These are phyloP conservation scores for Meghimatium bilineatum DNA, from an alignment of 2,888 invertebrate genomes.

Conservation along the genomic window DNA sequence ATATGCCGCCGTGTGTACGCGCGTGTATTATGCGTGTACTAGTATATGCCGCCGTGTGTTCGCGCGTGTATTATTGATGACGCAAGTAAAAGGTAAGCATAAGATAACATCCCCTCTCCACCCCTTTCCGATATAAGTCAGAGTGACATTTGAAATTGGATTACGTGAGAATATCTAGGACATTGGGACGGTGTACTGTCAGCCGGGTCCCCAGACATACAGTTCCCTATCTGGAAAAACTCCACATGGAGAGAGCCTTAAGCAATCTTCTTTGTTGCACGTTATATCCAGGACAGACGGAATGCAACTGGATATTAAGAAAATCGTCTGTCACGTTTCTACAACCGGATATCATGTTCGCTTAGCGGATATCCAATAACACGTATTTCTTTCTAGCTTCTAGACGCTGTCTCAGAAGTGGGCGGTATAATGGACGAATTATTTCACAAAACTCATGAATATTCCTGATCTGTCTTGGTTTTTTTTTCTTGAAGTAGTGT, in stretches of 20 bases:
- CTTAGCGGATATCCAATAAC: not conserved
- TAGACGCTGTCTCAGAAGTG: conserved; percentile 6
- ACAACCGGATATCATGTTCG: not conserved
- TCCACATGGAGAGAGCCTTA: not conserved
- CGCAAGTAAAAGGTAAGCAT: no score
- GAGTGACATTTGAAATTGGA: not conserved
- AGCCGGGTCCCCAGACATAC: not conserved
- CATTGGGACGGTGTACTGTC: not conserved
- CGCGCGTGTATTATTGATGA: no score
- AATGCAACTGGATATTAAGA: conserved; percentile 16
- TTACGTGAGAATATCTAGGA: not conserved
- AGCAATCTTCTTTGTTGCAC: conserved; percentile 10
- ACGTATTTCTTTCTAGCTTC: not conserved
- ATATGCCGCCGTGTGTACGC: no score
- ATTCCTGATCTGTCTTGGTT: not conserved
- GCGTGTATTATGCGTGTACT: no score
- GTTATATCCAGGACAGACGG: not conserved
- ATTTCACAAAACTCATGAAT: conserved; percentile 11
- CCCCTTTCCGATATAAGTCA: not conserved
- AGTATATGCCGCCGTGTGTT: no score
- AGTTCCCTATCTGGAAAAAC: not conserved
- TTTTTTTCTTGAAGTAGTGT: no score
- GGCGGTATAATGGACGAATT: conserved; percentile 7
- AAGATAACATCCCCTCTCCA: no score
- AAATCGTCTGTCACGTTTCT: conserved; percentile 6